A percentile compares a stretch with the other conserved stretches of the same genome.
Conservation (phyloP, 2,888 invertebrate genomes). For the Lithophane socia region DNA sequence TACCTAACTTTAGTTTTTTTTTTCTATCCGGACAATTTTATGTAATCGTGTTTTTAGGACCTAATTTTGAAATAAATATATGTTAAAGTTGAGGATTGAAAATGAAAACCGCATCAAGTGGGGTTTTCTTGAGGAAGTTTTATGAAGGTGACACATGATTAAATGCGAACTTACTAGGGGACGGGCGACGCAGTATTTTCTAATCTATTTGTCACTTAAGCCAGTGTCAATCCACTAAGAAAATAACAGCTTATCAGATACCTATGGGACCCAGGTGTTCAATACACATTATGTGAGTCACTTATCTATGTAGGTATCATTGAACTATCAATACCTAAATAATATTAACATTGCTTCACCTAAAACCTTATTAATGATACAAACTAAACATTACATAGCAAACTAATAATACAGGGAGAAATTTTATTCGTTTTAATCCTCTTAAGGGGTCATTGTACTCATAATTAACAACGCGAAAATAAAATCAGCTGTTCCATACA, state of each 20-base stretch:
- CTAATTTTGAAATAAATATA: no score
- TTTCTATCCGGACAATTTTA: no score
- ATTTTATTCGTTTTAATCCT: no score
- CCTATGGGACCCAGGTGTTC: slow-evolving; percentile 25
- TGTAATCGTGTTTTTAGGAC: no score
- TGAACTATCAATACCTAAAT: slow-evolving; percentile 20
- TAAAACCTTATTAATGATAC: neutral
- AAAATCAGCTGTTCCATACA: no score
- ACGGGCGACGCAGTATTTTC: neutral
- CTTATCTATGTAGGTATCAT: neutral
- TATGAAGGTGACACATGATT: neutral
- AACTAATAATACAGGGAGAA: no score
- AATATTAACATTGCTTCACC: neutral
- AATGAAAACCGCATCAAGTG: neutral
- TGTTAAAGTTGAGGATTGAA: no score
- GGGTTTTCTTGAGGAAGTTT: neutral
- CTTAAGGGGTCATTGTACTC: no score
- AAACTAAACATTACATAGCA: neutral
- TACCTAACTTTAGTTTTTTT: no score
- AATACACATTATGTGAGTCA: slow-evolving; percentile 28
- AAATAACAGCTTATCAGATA: slow-evolving; percentile 33
- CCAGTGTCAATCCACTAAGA: slow-evolving; percentile 9
- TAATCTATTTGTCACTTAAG: slow-evolving; percentile 15
- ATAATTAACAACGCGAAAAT: no score
- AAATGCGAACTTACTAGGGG: neutral